A percentile compares a stretch with the other conserved stretches of the same genome.
Evolutionary conservation across 2,888 invertebrate genomes (phyloP).

Genomic region (Melinaea marsaeus): DNA sequence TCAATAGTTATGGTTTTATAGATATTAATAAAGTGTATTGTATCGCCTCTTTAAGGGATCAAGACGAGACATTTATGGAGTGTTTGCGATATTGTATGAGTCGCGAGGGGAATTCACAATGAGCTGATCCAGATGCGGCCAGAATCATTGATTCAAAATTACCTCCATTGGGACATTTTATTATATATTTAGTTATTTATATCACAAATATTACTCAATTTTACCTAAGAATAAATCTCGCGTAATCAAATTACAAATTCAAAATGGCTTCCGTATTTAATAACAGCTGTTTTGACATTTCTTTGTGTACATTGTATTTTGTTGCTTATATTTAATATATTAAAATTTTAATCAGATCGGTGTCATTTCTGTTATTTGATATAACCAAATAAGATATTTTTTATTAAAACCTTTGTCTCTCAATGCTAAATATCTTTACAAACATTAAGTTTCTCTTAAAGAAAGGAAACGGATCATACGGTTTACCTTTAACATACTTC

Average conservation of each 20-base stretch:
- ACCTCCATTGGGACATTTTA: conserved; percentile 21
- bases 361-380: neutral
- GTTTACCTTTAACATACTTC: conserved; percentile 6
- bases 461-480: conserved; percentile 3
- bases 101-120: conserved; percentile 40
- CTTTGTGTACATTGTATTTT: no score
- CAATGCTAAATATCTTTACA: neutral
- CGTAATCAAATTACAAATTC: no score
- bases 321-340: no score
- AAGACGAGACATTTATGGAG: conserved; percentile 25
- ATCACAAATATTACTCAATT: neutral
- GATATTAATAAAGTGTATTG: conserved; percentile 16
- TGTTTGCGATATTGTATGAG: conserved; percentile 30
- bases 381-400: neutral
- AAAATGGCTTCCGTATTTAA: no score
- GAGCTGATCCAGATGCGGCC: conserved; percentile 34
- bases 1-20: neutral
- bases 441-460: conserved; percentile 3
- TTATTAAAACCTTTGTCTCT: neutral
- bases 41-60: conserved; percentile 22
- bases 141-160: conserved; percentile 33
- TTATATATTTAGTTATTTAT: neutral
- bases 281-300: no score
- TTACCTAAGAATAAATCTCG: no score
- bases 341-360: no score